These are phyloP conservation scores for Aleiodes sp. DNA, from an alignment of 1,140 invertebrate genomes.

Conservation along the genomic window DNA sequence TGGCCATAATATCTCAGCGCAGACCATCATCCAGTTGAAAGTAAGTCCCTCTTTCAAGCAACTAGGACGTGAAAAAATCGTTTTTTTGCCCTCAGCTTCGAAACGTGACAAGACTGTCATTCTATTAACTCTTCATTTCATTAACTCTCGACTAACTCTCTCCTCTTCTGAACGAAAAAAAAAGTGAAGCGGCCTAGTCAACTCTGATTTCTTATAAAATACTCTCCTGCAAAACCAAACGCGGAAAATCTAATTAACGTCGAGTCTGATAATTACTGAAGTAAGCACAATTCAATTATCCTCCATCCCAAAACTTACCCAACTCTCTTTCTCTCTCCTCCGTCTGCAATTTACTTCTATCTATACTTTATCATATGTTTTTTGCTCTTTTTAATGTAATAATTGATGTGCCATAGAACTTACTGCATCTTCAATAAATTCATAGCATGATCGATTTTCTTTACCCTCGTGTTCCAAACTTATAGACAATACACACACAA, in stretches of 20 bases:
- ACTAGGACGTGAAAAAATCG: conserved; percentile 31
- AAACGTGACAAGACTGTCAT: conserved; percentile 32
- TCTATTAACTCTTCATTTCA: conserved; percentile 28
- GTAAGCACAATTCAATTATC: neutral
- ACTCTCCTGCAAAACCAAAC: neutral
- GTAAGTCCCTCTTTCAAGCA: conserved; percentile 72
- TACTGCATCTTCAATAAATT: neutral
- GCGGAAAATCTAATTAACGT: conserved; percentile 1
- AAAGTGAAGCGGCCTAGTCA: too few species aligned
- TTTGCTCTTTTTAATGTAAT: neutral
- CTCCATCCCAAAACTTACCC: neutral
- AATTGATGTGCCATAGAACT: neutral
- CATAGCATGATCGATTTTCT: conserved; percentile 4
- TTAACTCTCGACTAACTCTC: neutral
- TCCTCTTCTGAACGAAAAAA: neutral
- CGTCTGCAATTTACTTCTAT: neutral
- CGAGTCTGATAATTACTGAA: conserved; percentile 9
- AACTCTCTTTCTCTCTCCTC: neutral
- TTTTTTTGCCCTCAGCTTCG: too few species aligned
- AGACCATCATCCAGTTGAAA: conserved; percentile 89
- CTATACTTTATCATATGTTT: too few species aligned
- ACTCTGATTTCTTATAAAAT: conserved; percentile 10
- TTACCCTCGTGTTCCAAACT: neutral
- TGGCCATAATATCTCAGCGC: conserved; percentile 87
- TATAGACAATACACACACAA: too few species aligned